Conservation (phyloP, 2,888 invertebrate genomes). For the Elmis aenea region DNA sequence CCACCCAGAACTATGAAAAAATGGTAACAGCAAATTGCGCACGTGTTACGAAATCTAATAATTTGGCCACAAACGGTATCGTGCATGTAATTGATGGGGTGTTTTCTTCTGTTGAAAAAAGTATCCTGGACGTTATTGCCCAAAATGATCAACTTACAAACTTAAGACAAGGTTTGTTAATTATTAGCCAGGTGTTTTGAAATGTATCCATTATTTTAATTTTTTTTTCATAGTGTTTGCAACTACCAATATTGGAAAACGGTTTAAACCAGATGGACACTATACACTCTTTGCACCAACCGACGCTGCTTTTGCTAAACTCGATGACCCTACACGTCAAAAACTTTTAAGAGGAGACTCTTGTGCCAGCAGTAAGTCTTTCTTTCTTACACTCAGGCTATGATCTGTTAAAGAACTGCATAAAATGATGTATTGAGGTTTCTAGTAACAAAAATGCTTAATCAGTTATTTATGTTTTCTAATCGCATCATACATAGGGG, state of each 20-base stretch:
- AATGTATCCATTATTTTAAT: neutral
- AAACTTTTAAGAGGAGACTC: constrained; percentile 54
- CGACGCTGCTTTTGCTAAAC: constrained; percentile 60
- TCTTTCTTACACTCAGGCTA: too few relatives aligned
- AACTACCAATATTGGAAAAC: constrained; percentile 52
- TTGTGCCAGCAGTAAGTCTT: constrained; percentile 57
- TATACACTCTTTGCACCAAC: constrained; percentile 64
- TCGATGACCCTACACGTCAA: constrained; percentile 50
- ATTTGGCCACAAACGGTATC: constrained; percentile 61
- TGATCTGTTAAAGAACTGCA: too few relatives aligned
- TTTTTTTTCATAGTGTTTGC: constrained; percentile 50
- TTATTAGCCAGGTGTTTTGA: too few relatives aligned
- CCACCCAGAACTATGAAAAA: constrained; percentile 46
- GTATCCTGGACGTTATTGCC: constrained; percentile 55
- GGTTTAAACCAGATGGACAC: constrained; percentile 52
- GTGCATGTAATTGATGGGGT: constrained; percentile 61
- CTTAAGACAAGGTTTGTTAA: constrained; percentile 47
- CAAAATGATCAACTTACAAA: constrained; percentile 56
- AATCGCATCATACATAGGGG: too few relatives aligned
- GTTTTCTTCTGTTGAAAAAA: constrained; percentile 52
- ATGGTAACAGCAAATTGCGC: constrained; percentile 65
- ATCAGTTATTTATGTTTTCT: too few relatives aligned
- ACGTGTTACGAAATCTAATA: constrained; percentile 55
- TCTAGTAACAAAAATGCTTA: too few relatives aligned
- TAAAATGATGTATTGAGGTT: too few relatives aligned